Evolutionary conservation across 2,113 vertebrate species (phyloP).

Genomic region (Cheilinus undulatus): DNA sequence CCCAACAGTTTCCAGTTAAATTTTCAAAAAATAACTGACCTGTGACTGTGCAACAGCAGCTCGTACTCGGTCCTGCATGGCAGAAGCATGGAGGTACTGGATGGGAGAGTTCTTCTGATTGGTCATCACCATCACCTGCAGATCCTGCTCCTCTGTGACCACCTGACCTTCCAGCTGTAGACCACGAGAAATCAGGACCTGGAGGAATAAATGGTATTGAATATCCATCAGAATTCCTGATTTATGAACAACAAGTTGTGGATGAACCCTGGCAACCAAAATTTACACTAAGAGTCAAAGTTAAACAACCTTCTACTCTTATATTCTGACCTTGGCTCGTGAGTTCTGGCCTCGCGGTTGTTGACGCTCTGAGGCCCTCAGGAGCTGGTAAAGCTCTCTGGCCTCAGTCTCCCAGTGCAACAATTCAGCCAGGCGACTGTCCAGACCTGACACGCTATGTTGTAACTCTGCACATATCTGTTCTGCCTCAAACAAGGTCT

Average conservation of each 20-base stretch:
- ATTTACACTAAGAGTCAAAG: background rate
- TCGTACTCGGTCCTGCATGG: slow-evolving; percentile 85
- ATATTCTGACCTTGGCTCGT: slow-evolving; percentile 67
- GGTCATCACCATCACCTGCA: slow-evolving; percentile 83
- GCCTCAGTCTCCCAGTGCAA: slow-evolving; percentile 83
- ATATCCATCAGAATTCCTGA: background rate
- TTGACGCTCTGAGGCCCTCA: slow-evolving; percentile 64
- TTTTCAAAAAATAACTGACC: slow-evolving; percentile 65
- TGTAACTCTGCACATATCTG: slow-evolving; percentile 81
- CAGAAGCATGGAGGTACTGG: slow-evolving; percentile 78
- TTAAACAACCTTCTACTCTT: too few relatives aligned
- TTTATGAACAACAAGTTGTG: background rate
- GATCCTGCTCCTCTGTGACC: slow-evolving; percentile 86
- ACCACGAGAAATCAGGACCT: slow-evolving; percentile 88
- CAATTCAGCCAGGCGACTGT: slow-evolving; percentile 82
- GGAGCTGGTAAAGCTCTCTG: slow-evolving; percentile 73
- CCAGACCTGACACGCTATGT: slow-evolving; percentile 77
- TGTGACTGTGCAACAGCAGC: slow-evolving; percentile 86
- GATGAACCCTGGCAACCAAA: background rate
- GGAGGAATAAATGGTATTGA: slow-evolving; percentile 41
- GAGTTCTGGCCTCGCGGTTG: slow-evolving; percentile 72
- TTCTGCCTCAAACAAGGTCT: slow-evolving; percentile 78
- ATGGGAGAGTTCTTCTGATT: slow-evolving; percentile 83
- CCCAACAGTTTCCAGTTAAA: background rate
- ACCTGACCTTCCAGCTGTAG: slow-evolving; percentile 87